Percentiles rank a stretch among this genome's conserved stretches.
phyloP scores from a whole-genome alignment of 1,140 invertebrate genomes.

The Heliconius hermathena region DNA sequence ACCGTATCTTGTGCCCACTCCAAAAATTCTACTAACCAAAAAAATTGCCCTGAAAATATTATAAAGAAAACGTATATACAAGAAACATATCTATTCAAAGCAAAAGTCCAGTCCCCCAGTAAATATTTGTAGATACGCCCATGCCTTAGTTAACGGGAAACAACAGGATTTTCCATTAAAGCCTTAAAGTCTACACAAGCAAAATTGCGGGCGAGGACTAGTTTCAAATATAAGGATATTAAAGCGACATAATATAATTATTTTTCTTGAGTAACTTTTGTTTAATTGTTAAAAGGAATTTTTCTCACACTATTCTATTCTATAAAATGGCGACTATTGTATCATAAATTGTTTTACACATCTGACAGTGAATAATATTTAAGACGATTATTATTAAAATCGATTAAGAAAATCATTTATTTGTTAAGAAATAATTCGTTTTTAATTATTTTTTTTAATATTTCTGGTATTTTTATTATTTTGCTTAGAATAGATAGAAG shows the following conservation, averaged over 20 bases:
- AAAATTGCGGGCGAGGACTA: not conserved
- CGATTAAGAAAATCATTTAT: not conserved
- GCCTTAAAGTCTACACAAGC: not conserved
- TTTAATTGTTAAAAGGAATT: not conserved
- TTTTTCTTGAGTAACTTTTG: not conserved
- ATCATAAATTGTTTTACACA: not conserved
- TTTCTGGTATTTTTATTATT: not conserved
- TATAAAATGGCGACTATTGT: not conserved
- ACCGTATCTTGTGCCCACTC: too few relatives aligned
- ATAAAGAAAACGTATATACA: too few relatives aligned
- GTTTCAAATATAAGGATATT: slow-evolving; percentile 2
- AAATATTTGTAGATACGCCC: too few relatives aligned
- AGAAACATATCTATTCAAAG: too few relatives aligned
- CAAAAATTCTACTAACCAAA: too few relatives aligned
- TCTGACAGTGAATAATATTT: not conserved
- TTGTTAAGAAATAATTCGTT: not conserved
- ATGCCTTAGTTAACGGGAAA: too few relatives aligned
- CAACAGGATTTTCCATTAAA: too few relatives aligned
- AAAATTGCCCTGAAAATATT: too few relatives aligned
- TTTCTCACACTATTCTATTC: not conserved
- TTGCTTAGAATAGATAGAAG: not conserved
- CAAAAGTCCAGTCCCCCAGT: too few relatives aligned
- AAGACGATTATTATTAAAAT: not conserved
- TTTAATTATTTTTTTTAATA: not conserved
- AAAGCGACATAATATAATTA: not conserved